These are phyloP conservation scores for Scalopus aquaticus DNA, from an alignment of 2,113 vertebrate genomes.

Conservation along the genomic window DNA sequence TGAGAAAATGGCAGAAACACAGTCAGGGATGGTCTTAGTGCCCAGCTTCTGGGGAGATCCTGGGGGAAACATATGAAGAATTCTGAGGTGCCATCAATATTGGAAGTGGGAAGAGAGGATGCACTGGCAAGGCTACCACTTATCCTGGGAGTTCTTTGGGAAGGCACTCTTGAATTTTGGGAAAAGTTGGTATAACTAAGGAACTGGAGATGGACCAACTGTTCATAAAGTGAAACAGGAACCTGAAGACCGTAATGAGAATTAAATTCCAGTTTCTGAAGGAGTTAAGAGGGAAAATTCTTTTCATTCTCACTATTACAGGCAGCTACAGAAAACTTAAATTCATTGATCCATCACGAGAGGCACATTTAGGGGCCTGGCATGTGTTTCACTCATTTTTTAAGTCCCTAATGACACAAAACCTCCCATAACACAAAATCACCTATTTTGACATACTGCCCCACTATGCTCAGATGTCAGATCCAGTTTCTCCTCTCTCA, in stretches of 20 bases:
- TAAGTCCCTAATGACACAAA: background rate
- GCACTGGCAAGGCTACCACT: accelerated
- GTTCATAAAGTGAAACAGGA: background rate
- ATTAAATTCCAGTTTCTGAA: slow-evolving; percentile 25
- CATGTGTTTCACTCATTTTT: background rate
- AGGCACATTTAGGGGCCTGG: background rate
- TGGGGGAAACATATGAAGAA: background rate
- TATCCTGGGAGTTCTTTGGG: background rate
- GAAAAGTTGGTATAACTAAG: background rate
- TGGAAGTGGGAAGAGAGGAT: background rate
- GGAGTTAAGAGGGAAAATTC: background rate
- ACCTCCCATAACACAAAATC: background rate
- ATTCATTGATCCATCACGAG: background rate
- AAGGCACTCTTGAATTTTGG: background rate
- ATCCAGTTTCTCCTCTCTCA: background rate
- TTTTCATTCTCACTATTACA: background rate
- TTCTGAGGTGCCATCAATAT: background rate
- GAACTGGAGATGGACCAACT: background rate
- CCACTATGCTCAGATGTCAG: background rate
- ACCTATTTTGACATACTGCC: background rate
- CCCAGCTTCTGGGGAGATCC: background rate
- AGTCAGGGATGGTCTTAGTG: no score
- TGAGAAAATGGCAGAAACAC: background rate
- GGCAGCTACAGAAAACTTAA: background rate
- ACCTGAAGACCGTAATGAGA: background rate